phyloP scores from a whole-genome alignment of 1,140 invertebrate genomes.

The Bicyclus anynana region DNA sequence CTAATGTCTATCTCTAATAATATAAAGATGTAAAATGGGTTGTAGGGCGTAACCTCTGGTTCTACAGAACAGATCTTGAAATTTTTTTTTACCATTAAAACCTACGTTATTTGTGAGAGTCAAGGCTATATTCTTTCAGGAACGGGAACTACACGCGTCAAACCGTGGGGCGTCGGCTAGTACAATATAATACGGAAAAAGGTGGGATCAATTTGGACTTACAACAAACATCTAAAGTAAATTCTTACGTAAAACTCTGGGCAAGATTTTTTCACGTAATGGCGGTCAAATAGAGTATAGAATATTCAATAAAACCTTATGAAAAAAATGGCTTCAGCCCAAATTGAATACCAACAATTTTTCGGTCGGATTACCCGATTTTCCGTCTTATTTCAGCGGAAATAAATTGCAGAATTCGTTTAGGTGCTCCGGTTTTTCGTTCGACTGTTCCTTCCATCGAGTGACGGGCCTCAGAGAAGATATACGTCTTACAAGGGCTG shows the following conservation, averaged over 20 bases:
- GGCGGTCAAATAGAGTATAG: neutral
- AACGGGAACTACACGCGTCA: no score
- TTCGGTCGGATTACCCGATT: constrained; percentile 5
- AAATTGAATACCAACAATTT: constrained; percentile 1
- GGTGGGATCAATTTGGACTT: neutral
- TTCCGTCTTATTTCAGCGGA: constrained; percentile 5
- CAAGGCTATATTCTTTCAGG: no score
- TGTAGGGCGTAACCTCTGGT: no score
- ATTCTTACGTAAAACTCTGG: neutral
- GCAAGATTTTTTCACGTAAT: neutral
- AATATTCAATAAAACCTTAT: constrained; percentile 2
- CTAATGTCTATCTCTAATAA: no score
- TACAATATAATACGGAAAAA: no score
- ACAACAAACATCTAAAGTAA: neutral
- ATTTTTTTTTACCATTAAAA: no score
- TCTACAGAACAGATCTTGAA: no score
- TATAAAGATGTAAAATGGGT: no score
- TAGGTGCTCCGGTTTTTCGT: neutral
- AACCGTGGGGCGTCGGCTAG: no score
- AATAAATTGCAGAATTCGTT: constrained; percentile 6
- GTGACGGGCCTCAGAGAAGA: neutral
- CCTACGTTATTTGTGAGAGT: no score
- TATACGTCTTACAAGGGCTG: no score
- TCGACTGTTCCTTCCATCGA: neutral
- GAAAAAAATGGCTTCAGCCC: neutral